Percentiles rank a stretch among this genome's conserved stretches.
phyloP scores from a whole-genome alignment of 1,140 invertebrate genomes.

The Cylas formicarius region DNA sequence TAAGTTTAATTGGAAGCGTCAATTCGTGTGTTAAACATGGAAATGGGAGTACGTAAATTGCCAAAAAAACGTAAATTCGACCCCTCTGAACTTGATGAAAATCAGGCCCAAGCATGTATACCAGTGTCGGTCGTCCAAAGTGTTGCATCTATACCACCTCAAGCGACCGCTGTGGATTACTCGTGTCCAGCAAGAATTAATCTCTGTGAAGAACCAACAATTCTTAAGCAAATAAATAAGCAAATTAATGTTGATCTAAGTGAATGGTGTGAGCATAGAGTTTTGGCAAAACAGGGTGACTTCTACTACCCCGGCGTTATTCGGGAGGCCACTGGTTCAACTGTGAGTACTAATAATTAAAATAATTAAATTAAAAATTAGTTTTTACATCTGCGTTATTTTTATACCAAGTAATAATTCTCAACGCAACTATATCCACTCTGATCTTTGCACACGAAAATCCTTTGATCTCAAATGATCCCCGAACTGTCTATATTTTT shows the following conservation, averaged over 20 bases:
- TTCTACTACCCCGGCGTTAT: constrained; percentile 79
- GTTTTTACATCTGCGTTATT: too few species aligned
- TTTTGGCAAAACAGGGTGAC: constrained; percentile 75
- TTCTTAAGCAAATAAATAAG: constrained; percentile 25
- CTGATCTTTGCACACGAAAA: too few species aligned
- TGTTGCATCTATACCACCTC: constrained; percentile 45
- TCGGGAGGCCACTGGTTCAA: constrained; percentile 49
- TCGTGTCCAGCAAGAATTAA: constrained; percentile 38
- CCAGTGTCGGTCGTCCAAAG: constrained; percentile 38
- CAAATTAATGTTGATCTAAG: constrained; percentile 61
- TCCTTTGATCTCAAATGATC: too few species aligned
- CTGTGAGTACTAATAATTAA: constrained; percentile 35
- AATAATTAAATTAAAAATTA: neutral
- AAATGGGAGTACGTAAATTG: constrained; percentile 56
- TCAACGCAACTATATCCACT: too few species aligned
- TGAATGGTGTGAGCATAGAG: constrained; percentile 85
- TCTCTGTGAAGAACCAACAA: constrained; percentile 16
- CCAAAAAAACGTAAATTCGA: constrained; percentile 86
- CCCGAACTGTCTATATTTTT: too few species aligned
- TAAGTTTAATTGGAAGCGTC: constrained; percentile 5
- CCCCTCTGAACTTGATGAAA: constrained; percentile 72
- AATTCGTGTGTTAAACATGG: constrained; percentile 28
- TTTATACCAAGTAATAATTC: too few species aligned
- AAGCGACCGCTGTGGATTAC: constrained; percentile 55
- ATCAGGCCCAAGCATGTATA: constrained; percentile 24